Percentiles rank a stretch among this genome's conserved stretches.
phyloP scores from a whole-genome alignment of 2,888 invertebrate genomes.

The Dorcus parallelipipedus region DNA sequence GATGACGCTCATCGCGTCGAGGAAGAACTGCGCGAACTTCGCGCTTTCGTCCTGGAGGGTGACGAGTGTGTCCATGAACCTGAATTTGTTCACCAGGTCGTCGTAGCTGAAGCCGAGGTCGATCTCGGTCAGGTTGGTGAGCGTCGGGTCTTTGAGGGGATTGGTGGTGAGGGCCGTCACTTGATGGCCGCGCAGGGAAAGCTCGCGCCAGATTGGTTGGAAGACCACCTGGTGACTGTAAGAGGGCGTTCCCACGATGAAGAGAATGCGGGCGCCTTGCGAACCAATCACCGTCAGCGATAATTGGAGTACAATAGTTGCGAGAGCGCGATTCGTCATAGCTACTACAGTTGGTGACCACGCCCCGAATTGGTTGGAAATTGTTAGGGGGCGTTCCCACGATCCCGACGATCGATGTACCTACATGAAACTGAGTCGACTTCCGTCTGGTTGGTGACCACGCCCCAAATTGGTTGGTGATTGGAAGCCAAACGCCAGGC shows the following conservation, averaged over 20 bases:
- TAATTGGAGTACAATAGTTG: too few relatives aligned
- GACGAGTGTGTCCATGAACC: conserved; percentile 20
- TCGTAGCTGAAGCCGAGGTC: conserved; percentile 42
- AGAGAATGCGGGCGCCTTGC: conserved; percentile 44
- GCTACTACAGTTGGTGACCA: too few relatives aligned
- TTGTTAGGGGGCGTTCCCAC: too few relatives aligned
- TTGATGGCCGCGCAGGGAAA: conserved; percentile 50
- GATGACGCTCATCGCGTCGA: conserved; percentile 4
- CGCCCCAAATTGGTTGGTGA: too few relatives aligned
- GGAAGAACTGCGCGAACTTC: conserved; percentile 10
- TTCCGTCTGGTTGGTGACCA: too few relatives aligned
- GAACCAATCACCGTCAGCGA: too few relatives aligned
- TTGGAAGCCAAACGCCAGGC: too few relatives aligned
- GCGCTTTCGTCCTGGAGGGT: conserved; percentile 4
- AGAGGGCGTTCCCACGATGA: conserved; percentile 47
- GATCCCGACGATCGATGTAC: too few relatives aligned
- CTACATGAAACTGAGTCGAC: too few relatives aligned
- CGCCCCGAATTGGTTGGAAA: too few relatives aligned
- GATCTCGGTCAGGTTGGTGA: conserved; percentile 46
- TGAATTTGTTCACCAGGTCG: conserved; percentile 7
- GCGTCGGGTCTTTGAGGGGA: conserved; percentile 43
- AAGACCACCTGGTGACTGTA: conserved; percentile 52
- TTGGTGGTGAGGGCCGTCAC: conserved; percentile 47
- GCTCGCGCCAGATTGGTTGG: conserved; percentile 46
- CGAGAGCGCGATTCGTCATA: too few relatives aligned